Evolutionary conservation across 2,888 invertebrate species (phyloP).

Genomic region (Clunio marinus): DNA sequence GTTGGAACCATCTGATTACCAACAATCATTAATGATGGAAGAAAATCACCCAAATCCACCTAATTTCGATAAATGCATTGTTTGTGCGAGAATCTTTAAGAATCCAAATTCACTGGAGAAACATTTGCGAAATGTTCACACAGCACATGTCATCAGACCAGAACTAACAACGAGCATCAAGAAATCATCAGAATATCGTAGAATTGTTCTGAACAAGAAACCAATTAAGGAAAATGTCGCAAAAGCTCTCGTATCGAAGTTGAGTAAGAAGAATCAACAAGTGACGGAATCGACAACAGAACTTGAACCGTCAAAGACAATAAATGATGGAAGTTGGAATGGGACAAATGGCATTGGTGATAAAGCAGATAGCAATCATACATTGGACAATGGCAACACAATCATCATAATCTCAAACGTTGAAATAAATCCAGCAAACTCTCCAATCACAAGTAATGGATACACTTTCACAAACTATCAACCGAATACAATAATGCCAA

Average conservation of each 20-base stretch:
- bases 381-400: slow-evolving; percentile 28
- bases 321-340: background rate
- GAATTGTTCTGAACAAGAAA: slow-evolving; percentile 37
- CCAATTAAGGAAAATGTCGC: slow-evolving; percentile 40
- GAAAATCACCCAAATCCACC: background rate
- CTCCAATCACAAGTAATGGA: slow-evolving; percentile 15
- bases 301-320: background rate
- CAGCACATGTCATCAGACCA: slow-evolving; percentile 34
- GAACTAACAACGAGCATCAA: slow-evolving; percentile 36
- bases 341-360: background rate
- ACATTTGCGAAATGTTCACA: slow-evolving; percentile 40
- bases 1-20: background rate
- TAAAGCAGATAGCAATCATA: background rate
- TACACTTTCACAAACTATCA: slow-evolving; percentile 35
- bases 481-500: slow-evolving; percentile 14
- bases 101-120: slow-evolving; percentile 46
- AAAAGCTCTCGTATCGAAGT: slow-evolving; percentile 40
- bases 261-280: slow-evolving; percentile 40
- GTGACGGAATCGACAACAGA: background rate
- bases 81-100: slow-evolving; percentile 47
- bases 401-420: slow-evolving; percentile 37
- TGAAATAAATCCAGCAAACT: slow-evolving; percentile 30
- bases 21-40: background rate
- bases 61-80: slow-evolving; percentile 39
- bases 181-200: slow-evolving; percentile 37